Percentiles rank a stretch among this genome's conserved stretches.
These are phyloP conservation scores for Hypomecis atomaria DNA, from an alignment of 2,888 invertebrate species.

Conservation along the genomic window DNA sequence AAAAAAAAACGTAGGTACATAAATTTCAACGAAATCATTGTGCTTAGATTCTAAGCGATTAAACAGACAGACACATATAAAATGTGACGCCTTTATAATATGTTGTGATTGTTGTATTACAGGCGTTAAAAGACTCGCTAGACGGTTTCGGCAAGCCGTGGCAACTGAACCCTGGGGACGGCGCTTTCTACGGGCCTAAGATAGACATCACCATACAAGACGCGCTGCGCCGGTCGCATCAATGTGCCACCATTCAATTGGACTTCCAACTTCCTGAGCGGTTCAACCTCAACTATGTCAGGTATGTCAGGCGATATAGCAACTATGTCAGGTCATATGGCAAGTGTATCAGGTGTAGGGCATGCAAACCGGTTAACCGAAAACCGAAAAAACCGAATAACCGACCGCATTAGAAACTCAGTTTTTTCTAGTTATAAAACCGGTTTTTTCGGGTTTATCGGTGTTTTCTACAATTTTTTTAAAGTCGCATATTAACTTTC, in stretches of 20 bases:
- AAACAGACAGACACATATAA: no score
- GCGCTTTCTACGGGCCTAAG: slow-evolving; percentile 99
- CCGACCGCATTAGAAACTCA: no score
- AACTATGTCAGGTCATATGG: not conserved
- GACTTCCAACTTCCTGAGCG: slow-evolving; percentile 98
- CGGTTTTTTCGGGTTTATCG: no score
- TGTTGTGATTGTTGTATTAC: slow-evolving; percentile 25
- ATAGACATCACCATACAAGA: slow-evolving; percentile 99
- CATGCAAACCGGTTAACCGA: no score
- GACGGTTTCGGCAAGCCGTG: slow-evolving; percentile 94
- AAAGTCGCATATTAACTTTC: no score
- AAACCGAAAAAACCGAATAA: no score
- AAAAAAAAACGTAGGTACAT: no score
- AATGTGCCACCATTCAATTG: slow-evolving; percentile 99
- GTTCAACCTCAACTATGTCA: slow-evolving; percentile 91
- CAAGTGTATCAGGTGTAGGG: not conserved
- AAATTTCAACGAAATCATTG: no score
- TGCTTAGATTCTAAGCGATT: no score
- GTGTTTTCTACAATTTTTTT: no score
- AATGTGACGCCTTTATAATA: no score
- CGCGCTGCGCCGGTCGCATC: slow-evolving; percentile 94
- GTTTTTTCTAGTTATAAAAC: no score
- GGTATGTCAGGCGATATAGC: slow-evolving; percentile 1
- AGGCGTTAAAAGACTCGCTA: slow-evolving; percentile 93
- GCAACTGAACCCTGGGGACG: slow-evolving; percentile 97